Evolutionary conservation across 2,113 vertebrate genomes (phyloP).

Genomic region (Numenius arquata): DNA sequence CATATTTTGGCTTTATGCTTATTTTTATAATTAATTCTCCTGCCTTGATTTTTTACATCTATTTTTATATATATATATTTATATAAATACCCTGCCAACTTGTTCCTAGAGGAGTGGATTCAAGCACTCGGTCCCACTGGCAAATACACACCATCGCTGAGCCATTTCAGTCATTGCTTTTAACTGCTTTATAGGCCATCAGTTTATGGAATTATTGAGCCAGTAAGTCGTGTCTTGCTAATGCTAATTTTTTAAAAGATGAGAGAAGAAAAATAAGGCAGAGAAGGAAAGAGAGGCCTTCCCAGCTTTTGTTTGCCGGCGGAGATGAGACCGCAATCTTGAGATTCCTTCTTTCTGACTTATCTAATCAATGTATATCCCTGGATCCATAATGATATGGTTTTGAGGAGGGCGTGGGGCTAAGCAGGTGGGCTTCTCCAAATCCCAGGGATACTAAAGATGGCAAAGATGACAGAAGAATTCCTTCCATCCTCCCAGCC

Average conservation of each 20-base stretch:
- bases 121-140: background rate
- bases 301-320: background rate
- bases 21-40: background rate
- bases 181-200: background rate
- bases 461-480: slow-evolving; percentile 22
- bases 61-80: background rate
- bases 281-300: background rate
- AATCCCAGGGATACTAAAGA: slow-evolving; percentile 20
- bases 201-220: background rate
- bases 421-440: background rate
- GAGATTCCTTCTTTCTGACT: background rate
- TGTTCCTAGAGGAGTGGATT: background rate
- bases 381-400: background rate
- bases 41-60: background rate
- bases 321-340: background rate
- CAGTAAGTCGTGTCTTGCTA: background rate
- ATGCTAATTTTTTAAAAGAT: background rate
- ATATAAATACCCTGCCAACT: background rate
- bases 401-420: background rate
- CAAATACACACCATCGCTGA: background rate
- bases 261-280: background rate
- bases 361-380: background rate
- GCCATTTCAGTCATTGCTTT: background rate
- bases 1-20: background rate
- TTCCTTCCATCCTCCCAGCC: slow-evolving; percentile 19